A percentile compares a stretch with the other conserved stretches of the same genome.
Conservation (phyloP, 2,797 vertebrate species). For the Spinus pinus region DNA sequence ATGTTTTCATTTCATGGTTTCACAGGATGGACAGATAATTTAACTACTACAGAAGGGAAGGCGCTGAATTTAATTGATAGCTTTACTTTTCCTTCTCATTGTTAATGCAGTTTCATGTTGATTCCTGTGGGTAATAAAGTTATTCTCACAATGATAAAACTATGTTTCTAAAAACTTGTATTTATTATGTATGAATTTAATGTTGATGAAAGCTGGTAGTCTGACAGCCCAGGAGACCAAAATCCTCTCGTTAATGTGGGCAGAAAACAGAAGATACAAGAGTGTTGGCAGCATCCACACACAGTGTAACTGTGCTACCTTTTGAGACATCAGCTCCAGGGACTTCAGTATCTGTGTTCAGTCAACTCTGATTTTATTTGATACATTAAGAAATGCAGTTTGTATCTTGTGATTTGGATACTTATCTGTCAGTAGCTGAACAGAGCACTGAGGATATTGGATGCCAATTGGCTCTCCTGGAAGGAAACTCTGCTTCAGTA, state of each 20-base stretch:
- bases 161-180: background rate
- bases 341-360: background rate
- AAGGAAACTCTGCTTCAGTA: background rate
- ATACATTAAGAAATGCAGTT: background rate
- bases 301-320: background rate
- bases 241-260: background rate
- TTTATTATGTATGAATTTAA: slow-evolving; percentile 14
- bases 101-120: slow-evolving; percentile 2
- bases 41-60: background rate
- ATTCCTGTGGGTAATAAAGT: background rate
- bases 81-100: background rate
- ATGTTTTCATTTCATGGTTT: background rate
- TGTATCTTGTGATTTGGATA: background rate
- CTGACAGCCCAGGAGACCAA: background rate
- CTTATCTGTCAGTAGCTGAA: background rate
- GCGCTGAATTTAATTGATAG: background rate
- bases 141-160: background rate
- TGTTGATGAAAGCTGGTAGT: background rate
- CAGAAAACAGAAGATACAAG: background rate
- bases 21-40: background rate
- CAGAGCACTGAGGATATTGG: background rate
- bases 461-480: background rate
- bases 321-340: background rate
- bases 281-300: background rate
- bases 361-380: background rate